Percentiles rank a stretch among this genome's conserved stretches.
Conservation (phyloP, 2,888 invertebrate species). For the Thecocarcelia acutangulata region DNA sequence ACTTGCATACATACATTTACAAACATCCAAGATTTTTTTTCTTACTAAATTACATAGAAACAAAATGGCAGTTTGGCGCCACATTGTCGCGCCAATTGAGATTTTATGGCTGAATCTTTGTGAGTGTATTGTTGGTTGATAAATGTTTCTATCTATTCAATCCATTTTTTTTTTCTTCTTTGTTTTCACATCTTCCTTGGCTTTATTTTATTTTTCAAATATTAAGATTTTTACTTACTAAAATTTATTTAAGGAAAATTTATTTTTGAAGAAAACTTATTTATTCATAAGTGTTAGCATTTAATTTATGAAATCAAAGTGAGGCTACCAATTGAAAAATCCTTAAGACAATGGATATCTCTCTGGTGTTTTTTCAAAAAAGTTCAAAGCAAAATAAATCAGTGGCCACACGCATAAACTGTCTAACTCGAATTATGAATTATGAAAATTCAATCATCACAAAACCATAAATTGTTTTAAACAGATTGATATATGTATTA, state of each 20-base stretch:
- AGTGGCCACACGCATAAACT: too few species aligned
- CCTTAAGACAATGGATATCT: neutral
- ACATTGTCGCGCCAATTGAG: conserved; percentile 81
- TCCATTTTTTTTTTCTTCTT: conserved; percentile 45
- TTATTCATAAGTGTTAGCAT: conserved; percentile 8
- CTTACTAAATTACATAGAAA: conserved; percentile 65
- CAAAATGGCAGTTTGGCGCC: conserved; percentile 80
- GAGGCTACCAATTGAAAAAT: neutral
- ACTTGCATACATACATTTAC: conserved; percentile 22
- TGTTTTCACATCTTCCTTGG: conserved; percentile 4
- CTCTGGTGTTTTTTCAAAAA: neutral
- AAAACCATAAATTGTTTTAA: too few species aligned
- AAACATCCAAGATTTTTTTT: conserved; percentile 67
- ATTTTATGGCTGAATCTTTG: conserved; percentile 76
- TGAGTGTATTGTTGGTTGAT: conserved; percentile 59
- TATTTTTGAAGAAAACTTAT: conserved; percentile 40
- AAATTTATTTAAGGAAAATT: neutral
- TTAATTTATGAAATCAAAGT: conserved; percentile 29
- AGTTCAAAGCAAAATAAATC: too few species aligned
- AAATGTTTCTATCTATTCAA: conserved; percentile 68
- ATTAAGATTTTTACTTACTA: neutral
- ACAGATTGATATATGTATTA: too few species aligned
- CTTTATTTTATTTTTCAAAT: conserved; percentile 20
- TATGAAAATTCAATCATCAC: too few species aligned
- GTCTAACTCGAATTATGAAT: too few species aligned